Evolutionary conservation across 2,888 invertebrate genomes (phyloP).

Genomic region (Lathronympha strigana): DNA sequence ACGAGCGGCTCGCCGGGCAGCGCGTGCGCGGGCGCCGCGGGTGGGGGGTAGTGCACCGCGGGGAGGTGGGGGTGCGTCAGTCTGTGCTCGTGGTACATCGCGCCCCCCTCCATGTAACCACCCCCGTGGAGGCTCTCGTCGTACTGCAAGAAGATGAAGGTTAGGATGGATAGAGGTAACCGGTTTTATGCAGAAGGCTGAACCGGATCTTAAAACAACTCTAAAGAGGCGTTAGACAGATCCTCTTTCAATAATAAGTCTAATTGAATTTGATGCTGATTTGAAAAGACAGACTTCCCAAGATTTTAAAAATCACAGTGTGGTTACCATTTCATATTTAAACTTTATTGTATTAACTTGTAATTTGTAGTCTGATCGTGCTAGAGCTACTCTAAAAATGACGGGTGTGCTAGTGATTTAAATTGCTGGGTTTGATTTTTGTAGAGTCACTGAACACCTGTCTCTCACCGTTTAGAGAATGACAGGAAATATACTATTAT

Average conservation of each 20-base stretch:
- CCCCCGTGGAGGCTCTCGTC: constrained; percentile 95
- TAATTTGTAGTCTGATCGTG: background rate
- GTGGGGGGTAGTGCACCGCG: constrained; percentile 91
- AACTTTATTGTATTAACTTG: no score
- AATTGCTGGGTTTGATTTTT: constrained; percentile 24
- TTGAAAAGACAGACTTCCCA: no score
- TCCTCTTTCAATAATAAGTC: no score
- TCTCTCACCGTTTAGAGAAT: constrained; percentile 13
- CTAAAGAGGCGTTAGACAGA: no score
- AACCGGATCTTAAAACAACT: no score
- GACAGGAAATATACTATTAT: constrained; percentile 22
- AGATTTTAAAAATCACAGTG: no score
- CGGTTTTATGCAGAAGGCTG: background rate
- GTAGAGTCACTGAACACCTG: constrained; percentile 29
- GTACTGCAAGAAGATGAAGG: constrained; percentile 86
- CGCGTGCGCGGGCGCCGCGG: constrained; percentile 94
- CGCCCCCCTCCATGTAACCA: constrained; percentile 93
- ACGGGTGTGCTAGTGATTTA: constrained; percentile 19
- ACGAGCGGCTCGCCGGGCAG: constrained; percentile 94
- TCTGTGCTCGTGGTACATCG: constrained; percentile 92
- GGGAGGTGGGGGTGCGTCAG: constrained; percentile 90
- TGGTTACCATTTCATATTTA: no score
- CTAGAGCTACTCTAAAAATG: background rate
- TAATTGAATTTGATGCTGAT: no score
- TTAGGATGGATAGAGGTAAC: background rate